Evolutionary conservation across 2,797 vertebrate genomes (phyloP).

Genomic region (Lerista edwardsae): DNA sequence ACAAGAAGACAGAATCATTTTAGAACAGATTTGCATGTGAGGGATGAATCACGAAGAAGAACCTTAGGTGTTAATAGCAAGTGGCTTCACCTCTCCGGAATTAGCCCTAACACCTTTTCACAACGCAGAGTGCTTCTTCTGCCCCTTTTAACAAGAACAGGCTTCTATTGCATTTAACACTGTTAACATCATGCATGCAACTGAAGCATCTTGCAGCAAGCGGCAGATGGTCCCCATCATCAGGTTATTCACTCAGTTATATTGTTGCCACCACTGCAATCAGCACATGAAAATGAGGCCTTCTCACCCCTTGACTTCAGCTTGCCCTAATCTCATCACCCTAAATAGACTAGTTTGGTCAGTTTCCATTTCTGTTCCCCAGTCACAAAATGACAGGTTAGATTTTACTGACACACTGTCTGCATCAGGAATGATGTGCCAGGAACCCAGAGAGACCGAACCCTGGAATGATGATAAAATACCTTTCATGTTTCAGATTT

Average conservation of each 20-base stretch:
- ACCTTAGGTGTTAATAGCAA: conserved; percentile 48
- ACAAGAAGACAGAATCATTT: conserved; percentile 37
- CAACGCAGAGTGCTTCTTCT: conserved; percentile 5
- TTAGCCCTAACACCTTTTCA: conserved; percentile 19
- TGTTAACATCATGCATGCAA: not conserved
- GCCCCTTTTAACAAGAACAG: conserved; percentile 9
- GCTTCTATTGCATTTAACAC: not conserved
- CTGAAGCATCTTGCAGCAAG: not conserved
- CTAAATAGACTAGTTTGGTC: conserved; percentile 9
- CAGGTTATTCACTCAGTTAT: not conserved
- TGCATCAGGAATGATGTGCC: conserved; percentile 6
- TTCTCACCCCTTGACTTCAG: conserved; percentile 17
- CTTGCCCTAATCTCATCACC: conserved; percentile 8
- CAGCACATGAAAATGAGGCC: conserved; percentile 6
- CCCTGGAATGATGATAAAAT: conserved; percentile 23
- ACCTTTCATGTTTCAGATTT: conserved; percentile 11
- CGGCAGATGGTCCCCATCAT: not conserved
- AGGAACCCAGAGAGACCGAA: conserved; percentile 3
- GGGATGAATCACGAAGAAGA: conserved; percentile 57
- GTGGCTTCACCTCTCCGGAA: conserved; percentile 10
- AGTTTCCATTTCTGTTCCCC: conserved; percentile 28
- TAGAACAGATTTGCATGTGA: conserved; percentile 48
- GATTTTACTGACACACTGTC: conserved; percentile 19
- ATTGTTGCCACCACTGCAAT: not conserved
- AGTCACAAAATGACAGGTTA: conserved; percentile 13